phyloP scores from a whole-genome alignment of 30 jellyfish, hydroid and myxozoan species.

The Mastigias papua region DNA sequence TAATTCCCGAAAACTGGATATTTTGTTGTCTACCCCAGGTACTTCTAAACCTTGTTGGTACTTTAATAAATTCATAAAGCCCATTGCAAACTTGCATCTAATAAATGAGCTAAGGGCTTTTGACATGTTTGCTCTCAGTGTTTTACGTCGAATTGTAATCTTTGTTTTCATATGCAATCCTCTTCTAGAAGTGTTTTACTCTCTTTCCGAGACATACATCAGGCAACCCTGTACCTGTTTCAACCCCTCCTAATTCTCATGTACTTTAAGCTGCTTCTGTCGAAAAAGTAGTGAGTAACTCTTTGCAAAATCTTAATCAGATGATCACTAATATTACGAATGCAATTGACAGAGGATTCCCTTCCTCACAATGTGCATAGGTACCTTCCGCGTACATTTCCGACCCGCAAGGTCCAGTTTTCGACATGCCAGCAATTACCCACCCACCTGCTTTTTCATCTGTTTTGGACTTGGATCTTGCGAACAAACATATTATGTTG shows the following conservation, averaged over 20 bases:
- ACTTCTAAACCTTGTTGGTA: neutral
- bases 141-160: neutral
- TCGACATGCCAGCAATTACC: conserved; percentile 54
- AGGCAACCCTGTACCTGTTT: neutral
- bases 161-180: neutral
- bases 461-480: conserved; percentile 44
- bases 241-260: neutral
- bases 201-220: neutral
- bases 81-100: neutral
- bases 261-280: neutral
- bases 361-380: neutral
- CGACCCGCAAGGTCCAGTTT: conserved; percentile 28
- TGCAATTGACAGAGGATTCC: neutral
- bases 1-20: no score
- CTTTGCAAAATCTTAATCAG: neutral
- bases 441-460: conserved; percentile 16
- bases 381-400: neutral
- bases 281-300: neutral
- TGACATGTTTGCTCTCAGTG: neutral
- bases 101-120: neutral
- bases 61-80: neutral
- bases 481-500: conserved; percentile 45
- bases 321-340: neutral
- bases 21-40: neutral
- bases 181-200: neutral